Base-by-base conservation (phyloP, 2,888 invertebrate species). In the Adelognathus sp. region DNA sequence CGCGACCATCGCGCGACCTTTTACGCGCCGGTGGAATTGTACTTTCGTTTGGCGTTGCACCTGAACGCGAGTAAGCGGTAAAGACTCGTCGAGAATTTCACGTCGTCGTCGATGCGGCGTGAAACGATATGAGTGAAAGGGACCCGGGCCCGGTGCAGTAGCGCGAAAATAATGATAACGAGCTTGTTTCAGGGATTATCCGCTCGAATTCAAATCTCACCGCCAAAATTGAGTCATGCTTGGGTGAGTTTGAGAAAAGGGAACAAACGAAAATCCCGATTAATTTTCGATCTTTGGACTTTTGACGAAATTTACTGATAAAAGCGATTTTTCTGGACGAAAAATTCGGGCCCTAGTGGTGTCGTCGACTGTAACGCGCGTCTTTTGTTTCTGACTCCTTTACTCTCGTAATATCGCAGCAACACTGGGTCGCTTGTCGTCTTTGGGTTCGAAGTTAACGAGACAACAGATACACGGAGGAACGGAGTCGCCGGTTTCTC, bases 401-500 rank as follows among this genome's bases (percentile, higher is more conserved):
- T 46, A 4, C 66, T 63, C 60, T 56, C 24, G 54, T 27, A 39
- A 31, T 79, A 71, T 75, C 71, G 52, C 39, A 14, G 54, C 11
- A 46, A 18, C 27, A 79, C 79, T 79, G 75, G 16, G 46, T 21
- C 24, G 21, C 1, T 18, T 46, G 46, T 46, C n/a, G 46, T 46
- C 24, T 46, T 46, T 11, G 21, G 24, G 46, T 46, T 46, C 46
- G 46, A 46, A 46, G 18, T 46, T 46, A 46, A 46, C 24, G 11
- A 46, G 46, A 21, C 11, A 46, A 46, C 11, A 46, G 46, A 11
- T 24, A 46, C 46, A 24, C 11, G 3, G 46, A 46, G 46, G n/a
- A 46, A 21, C 18, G 46, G 24, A 46, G 46, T 21, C 46, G 24
- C 46, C 46, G 46, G 21, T 46, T 46, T 46, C 21, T 21, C 46